Conservation (phyloP, 1,140 invertebrate species). For the Solen grandis region DNA sequence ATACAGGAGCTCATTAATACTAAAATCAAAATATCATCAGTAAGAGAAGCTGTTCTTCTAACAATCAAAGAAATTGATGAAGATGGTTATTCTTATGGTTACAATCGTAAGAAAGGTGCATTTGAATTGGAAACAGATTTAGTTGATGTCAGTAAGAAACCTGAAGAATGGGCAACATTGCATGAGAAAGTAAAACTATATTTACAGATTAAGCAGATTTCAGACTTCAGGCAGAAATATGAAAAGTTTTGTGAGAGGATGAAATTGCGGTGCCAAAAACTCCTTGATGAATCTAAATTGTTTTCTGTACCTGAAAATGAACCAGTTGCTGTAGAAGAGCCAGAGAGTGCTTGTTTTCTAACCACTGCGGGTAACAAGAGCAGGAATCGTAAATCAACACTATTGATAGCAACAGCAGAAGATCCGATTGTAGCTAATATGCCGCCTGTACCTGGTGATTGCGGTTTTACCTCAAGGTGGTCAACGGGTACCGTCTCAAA, state of each 20-base stretch:
- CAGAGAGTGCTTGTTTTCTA: conserved; percentile 25
- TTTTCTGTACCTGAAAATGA: conserved; percentile 3
- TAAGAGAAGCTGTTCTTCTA: conserved; percentile 34
- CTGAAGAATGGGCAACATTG: conserved; percentile 48
- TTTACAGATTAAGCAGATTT: conserved; percentile 34
- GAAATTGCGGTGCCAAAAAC: conserved; percentile 27
- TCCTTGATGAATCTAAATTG: conserved; percentile 42
- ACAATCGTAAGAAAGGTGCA: conserved; percentile 45
- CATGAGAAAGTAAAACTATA: conserved; percentile 43
- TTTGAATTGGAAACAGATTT: conserved; percentile 53
- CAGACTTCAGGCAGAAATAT: conserved; percentile 31
- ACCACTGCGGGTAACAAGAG: conserved; percentile 6
- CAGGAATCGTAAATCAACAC: neutral
- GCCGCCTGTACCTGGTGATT: neutral
- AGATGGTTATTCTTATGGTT: conserved; percentile 43
- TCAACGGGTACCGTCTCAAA: conserved; percentile 34
- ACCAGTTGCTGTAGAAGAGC: neutral
- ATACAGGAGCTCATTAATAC: conserved; percentile 32
- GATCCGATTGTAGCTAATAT: neutral
- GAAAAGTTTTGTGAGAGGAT: conserved; percentile 43
- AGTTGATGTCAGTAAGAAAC: conserved; percentile 33
- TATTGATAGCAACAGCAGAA: neutral
- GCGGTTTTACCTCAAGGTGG: conserved; percentile 30
- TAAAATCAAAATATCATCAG: conserved; percentile 45
- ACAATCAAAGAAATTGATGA: conserved; percentile 44